Evolutionary conservation across 2,797 vertebrate genomes (phyloP).

Genomic region (Acanthurus leucopareius): DNA sequence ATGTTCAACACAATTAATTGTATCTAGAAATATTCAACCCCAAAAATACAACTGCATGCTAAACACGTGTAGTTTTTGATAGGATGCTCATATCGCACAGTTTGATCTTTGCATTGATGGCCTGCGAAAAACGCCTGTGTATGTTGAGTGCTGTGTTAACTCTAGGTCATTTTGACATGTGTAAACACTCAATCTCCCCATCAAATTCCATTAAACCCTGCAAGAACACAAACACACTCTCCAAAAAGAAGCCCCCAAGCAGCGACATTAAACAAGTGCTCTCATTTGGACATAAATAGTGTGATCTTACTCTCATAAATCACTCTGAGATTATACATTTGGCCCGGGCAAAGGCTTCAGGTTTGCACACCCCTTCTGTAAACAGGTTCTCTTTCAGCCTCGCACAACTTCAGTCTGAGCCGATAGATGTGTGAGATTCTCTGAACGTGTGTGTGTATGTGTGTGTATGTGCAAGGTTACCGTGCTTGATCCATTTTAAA

Average conservation of each 20-base stretch:
- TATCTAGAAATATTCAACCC: background rate
- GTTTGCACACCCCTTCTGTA: slow-evolving; percentile 82
- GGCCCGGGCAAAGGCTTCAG: slow-evolving; percentile 76
- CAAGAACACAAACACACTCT: slow-evolving; percentile 70
- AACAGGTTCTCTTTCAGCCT: slow-evolving; percentile 77
- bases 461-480: slow-evolving; percentile 51
- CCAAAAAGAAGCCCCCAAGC: slow-evolving; percentile 72
- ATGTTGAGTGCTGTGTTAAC: slow-evolving; percentile 50
- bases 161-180: slow-evolving; percentile 64
- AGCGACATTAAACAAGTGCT: slow-evolving; percentile 78
- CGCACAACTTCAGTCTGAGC: slow-evolving; percentile 45
- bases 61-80: slow-evolving; percentile 41
- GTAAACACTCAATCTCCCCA: slow-evolving; percentile 74
- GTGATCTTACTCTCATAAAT: slow-evolving; percentile 79
- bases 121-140: slow-evolving; percentile 35
- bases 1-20: slow-evolving; percentile 4
- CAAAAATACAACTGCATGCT: slow-evolving; percentile 12
- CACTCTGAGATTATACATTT: slow-evolving; percentile 75
- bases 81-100: slow-evolving; percentile 6
- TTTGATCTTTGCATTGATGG: slow-evolving; percentile 35
- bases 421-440: slow-evolving; percentile 23
- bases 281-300: slow-evolving; percentile 79
- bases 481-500: slow-evolving; percentile 81
- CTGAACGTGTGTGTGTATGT: slow-evolving; percentile 16
- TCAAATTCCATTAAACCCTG: slow-evolving; percentile 73